Base-by-base conservation (phyloP, 2,888 invertebrate species). In the Lepidochrysops patricia region DNA sequence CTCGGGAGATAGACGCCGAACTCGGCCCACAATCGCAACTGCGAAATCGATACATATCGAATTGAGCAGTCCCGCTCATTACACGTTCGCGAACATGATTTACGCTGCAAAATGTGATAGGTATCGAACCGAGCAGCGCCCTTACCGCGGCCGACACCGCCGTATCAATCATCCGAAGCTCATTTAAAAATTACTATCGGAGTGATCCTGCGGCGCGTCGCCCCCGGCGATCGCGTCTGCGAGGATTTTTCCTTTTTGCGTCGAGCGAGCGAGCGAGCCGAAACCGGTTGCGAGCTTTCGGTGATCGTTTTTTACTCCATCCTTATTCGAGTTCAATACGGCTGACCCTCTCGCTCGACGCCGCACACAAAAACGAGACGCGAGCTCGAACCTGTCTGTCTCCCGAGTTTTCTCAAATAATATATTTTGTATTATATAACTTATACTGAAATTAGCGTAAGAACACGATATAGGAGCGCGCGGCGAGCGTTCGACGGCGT, bases 211-310 rank as follows among this genome's bases (percentile, higher is more conserved):
- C 71, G 68, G 68, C 71, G 71, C 66, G 70, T 68, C 71, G 71
- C 72, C 72, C 66, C 68, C 65, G 65, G 72, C 77, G 74, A 70
- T 72, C 72, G 43, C 75, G 78, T 75, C 76, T 73, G 77, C 76
- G 70, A 71, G 72, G 75, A 72, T 72, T 84, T 84, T 80, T 83
- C 80, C 76, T 70, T 84, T 85, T 86, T 84, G 76, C 75, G 75
- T 77, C 75, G 76, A 73, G 77, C 79, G 79, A 76, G 81, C 82
- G 80, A 77, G 79, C 79, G 77, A 72, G 73, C 76, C 72, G 64
- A 79, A 86, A 87, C 87, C 85, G 69, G 86, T 87, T 85, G 82
- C 72, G 67, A 68, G 72, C 77, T 82, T 86, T 86, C 77, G 84
- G 84, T 84, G 80, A 80, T 84, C 79, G 78, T 83, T 84, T 87